These are phyloP conservation scores for Falco concolor DNA, from an alignment of 2,797 vertebrate species.

Conservation along the genomic window DNA sequence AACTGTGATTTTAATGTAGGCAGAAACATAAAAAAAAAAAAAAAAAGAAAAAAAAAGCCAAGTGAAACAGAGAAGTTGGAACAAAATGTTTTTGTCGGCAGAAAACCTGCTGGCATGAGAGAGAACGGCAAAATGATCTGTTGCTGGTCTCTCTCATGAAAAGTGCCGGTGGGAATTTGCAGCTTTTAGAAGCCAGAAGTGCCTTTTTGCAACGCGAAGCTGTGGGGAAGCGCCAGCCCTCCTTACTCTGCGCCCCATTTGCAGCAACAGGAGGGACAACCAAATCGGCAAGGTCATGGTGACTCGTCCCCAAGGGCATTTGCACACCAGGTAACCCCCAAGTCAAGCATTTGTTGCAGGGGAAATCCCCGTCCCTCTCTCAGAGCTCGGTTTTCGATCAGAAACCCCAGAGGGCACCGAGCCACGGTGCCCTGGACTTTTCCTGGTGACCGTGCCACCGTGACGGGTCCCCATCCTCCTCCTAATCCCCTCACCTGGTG, in stretches of 20 bases:
- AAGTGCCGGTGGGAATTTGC: not conserved
- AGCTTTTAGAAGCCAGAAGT: not conserved
- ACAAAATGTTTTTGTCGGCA: not conserved
- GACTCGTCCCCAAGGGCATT: not conserved
- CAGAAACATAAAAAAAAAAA: not conserved
- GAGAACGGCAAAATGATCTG: not conserved
- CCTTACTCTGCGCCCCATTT: not conserved
- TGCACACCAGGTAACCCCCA: not conserved
- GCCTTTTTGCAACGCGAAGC: not conserved
- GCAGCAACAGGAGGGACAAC: not conserved
- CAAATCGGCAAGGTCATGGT: not conserved
- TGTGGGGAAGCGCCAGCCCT: not conserved
- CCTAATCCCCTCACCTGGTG: not conserved
- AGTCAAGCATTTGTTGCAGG: accelerated
- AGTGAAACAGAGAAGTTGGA: not conserved
- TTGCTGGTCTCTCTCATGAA: not conserved
- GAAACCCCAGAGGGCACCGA: not conserved
- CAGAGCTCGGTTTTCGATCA: not conserved
- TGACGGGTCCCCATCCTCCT: not conserved
- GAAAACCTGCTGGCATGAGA: not conserved
- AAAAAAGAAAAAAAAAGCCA: not conserved
- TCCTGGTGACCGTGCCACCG: accelerated
- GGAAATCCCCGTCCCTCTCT: not conserved
- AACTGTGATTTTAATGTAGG: not conserved
- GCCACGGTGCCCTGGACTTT: accelerated